Conservation (phyloP, 2,888 invertebrate genomes). For the Neoaliturus tenellus region DNA sequence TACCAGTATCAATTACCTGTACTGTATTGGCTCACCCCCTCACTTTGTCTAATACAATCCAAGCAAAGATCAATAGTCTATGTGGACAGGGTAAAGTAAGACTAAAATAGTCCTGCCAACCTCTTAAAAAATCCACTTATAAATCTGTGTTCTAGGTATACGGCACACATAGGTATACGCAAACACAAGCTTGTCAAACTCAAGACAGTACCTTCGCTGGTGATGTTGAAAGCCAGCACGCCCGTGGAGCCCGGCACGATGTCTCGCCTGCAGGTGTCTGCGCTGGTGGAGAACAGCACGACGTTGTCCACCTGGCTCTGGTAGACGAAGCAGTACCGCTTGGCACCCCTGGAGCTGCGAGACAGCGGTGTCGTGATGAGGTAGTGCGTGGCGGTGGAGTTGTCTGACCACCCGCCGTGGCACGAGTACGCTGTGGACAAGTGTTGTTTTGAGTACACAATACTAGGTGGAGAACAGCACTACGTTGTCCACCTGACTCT, state of each 20-base stretch:
- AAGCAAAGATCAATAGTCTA: too few species aligned
- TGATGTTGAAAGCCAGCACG: conserved; percentile 80
- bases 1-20: too few species aligned
- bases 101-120: too few species aligned
- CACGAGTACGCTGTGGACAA: conserved; percentile 85
- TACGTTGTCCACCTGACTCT: conserved; percentile 71
- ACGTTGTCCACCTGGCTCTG: conserved; percentile 72
- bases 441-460: too few species aligned
- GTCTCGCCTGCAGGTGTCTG: conserved; percentile 79
- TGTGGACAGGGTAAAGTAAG: too few species aligned
- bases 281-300: conserved; percentile 78
- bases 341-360: conserved; percentile 79
- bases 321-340: conserved; percentile 87
- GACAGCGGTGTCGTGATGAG: conserved; percentile 87
- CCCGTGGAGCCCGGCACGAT: conserved; percentile 74
- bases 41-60: too few species aligned
- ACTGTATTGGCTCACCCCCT: too few species aligned
- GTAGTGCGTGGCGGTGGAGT: conserved; percentile 89
- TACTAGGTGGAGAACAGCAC: conserved; percentile 78
- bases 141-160: too few species aligned
- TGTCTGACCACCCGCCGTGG: conserved; percentile 93
- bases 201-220: conserved; percentile 81
- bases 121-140: too few species aligned
- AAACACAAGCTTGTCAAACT: too few species aligned
- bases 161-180: too few species aligned